phyloP scores from a whole-genome alignment of 30 jellyfish, hydroid and myxozoan genomes.

The Turritopsis rubra region DNA sequence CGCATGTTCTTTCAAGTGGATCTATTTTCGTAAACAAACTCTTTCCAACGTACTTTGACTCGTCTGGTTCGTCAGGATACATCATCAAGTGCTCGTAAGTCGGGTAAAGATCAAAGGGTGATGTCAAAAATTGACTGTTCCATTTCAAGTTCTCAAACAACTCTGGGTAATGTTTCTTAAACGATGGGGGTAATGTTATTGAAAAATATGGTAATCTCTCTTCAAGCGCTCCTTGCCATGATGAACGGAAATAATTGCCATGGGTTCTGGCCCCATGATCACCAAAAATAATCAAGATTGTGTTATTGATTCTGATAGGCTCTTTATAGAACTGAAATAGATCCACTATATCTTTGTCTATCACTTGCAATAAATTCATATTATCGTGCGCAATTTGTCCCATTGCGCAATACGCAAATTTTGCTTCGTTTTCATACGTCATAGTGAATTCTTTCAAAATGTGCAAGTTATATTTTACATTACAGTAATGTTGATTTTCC shows the following conservation, averaged over 20 bases:
- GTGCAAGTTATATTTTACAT: conserved; percentile 3
- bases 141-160: conserved; percentile 32
- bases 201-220: conserved; percentile 79
- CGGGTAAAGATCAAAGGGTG: conserved; percentile 75
- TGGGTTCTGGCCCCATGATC: conserved; percentile 75
- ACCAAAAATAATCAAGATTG: conserved; percentile 50
- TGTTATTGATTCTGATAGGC: conserved; percentile 26
- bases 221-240: conserved; percentile 68
- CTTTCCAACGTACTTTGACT: conserved; percentile 32
- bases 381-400: conserved; percentile 35
- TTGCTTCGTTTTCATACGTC: conserved; percentile 16
- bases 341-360: conserved; percentile 30
- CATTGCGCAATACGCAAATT: conserved; percentile 30
- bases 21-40: conserved; percentile 57
- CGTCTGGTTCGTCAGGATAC: conserved; percentile 31
- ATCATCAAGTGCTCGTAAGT: conserved; percentile 44
- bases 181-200: conserved; percentile 44
- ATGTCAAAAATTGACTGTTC: conserved; percentile 43
- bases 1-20: conserved; percentile 41
- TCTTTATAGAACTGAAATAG: conserved; percentile 19
- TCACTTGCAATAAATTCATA: conserved; percentile 4
- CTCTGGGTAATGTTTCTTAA: conserved; percentile 32
- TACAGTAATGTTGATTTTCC: background rate
- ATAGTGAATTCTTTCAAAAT: conserved; percentile 14
- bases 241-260: conserved; percentile 27